phyloP scores from a whole-genome alignment of 2,113 vertebrate genomes.

The Mesembrinibis cayennensis region DNA sequence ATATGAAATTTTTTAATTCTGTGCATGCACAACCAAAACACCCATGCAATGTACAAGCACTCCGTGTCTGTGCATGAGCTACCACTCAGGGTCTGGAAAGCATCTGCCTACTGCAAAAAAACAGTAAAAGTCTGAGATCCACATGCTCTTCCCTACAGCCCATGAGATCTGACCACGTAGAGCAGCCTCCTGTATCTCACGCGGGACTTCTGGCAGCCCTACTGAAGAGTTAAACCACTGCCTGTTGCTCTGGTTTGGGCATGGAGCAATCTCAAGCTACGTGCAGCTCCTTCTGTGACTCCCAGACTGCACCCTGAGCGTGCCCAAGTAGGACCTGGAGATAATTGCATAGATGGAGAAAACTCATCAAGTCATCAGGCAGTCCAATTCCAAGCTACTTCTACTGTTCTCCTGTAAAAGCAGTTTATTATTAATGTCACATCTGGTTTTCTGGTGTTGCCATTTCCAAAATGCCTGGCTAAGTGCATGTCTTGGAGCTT shows the following conservation, averaged over 20 bases:
- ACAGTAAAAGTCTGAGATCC: not conserved
- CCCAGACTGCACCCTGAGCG: not conserved
- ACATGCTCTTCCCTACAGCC: not conserved
- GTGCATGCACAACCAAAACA: not conserved
- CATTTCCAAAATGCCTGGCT: not conserved
- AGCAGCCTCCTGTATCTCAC: not conserved
- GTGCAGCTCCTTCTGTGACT: not conserved
- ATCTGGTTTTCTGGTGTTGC: not conserved
- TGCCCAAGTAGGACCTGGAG: not conserved
- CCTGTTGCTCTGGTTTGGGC: not conserved
- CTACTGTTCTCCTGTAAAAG: not conserved
- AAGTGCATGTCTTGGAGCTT: not conserved
- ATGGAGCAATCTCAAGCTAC: not conserved
- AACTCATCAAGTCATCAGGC: slow-evolving; percentile 47
- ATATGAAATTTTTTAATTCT: not conserved
- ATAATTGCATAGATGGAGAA: slow-evolving; percentile 23
- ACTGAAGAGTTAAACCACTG: not conserved
- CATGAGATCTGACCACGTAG: not conserved
- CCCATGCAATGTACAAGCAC: not conserved
- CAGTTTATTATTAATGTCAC: not conserved
- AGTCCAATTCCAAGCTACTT: not conserved
- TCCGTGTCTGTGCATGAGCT: not conserved
- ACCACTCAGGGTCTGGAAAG: not conserved
- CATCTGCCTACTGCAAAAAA: not conserved
- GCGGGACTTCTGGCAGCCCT: not conserved